phyloP scores from a whole-genome alignment of 2,888 invertebrate genomes.

The Antheraea yamamai region DNA sequence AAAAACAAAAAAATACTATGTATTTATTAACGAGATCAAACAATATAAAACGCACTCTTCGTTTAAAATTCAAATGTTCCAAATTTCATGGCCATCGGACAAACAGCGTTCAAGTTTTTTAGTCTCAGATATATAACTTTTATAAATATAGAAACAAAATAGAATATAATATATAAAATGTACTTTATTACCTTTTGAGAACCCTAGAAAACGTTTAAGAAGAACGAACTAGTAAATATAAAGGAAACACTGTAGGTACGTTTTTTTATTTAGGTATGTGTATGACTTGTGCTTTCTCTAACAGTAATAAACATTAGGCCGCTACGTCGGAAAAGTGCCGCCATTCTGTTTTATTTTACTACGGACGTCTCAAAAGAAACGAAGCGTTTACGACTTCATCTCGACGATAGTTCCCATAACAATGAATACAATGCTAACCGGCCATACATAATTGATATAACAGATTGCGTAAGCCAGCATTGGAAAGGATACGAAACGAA shows the following conservation, averaged over 20 bases:
- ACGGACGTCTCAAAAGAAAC: conserved; percentile 47
- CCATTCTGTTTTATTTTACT: conserved; percentile 51
- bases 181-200: background rate
- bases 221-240: background rate
- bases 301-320: conserved; percentile 15
- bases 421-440: conserved; percentile 33
- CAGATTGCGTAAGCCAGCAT: conserved; percentile 27
- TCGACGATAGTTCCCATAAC: background rate
- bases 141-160: too few species aligned
- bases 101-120: too few species aligned
- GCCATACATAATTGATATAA: conserved; percentile 23
- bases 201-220: background rate
- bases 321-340: conserved; percentile 16
- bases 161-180: background rate
- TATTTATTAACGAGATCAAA: too few species aligned
- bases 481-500: conserved; percentile 38
- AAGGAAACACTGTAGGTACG: background rate
- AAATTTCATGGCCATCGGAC: too few species aligned
- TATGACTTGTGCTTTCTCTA: background rate
- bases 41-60: too few species aligned
- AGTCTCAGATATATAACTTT: too few species aligned
- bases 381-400: conserved; percentile 53
- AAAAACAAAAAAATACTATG: too few species aligned
- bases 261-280: background rate
- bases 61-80: too few species aligned